A percentile compares a stretch with the other conserved stretches of the same genome.
Conservation (phyloP, 2,888 invertebrate species). For the Zele albiditarsus region DNA sequence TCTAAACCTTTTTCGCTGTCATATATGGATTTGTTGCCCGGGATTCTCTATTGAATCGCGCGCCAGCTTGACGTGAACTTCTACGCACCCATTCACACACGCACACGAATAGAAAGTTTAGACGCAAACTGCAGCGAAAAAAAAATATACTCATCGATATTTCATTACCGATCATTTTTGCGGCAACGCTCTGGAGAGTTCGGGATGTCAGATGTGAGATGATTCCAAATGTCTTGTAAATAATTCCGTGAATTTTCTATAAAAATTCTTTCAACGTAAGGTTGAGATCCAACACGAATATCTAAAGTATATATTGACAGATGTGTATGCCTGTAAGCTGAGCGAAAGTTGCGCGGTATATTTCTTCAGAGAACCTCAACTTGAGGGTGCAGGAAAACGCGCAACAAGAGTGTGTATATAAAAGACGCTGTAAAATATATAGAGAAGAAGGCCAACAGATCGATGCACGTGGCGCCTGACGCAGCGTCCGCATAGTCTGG, state of each 20-base stretch:
- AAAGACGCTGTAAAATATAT: neutral
- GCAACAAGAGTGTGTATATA: conserved; percentile 21
- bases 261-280: no score
- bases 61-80: neutral
- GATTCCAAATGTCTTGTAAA: no score
- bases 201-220: no score
- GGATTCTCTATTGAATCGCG: neutral
- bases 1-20: neutral
- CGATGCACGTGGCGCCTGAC: conserved; percentile 69
- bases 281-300: no score
- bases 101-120: neutral
- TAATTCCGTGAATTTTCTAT: no score
- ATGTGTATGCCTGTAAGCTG: no score
- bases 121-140: neutral
- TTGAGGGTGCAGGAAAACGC: neutral
- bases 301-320: no score
- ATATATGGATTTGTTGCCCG: neutral
- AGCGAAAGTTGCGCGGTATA: no score
- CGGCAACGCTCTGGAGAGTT: neutral
- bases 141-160: conserved; percentile 44
- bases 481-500: conserved; percentile 67
- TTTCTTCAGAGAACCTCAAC: no score
- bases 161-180: conserved; percentile 40
- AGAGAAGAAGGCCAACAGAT: conserved; percentile 59
- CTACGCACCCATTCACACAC: neutral